Base-by-base conservation (phyloP, 2,113 vertebrate genomes). In the Python bivittatus region DNA sequence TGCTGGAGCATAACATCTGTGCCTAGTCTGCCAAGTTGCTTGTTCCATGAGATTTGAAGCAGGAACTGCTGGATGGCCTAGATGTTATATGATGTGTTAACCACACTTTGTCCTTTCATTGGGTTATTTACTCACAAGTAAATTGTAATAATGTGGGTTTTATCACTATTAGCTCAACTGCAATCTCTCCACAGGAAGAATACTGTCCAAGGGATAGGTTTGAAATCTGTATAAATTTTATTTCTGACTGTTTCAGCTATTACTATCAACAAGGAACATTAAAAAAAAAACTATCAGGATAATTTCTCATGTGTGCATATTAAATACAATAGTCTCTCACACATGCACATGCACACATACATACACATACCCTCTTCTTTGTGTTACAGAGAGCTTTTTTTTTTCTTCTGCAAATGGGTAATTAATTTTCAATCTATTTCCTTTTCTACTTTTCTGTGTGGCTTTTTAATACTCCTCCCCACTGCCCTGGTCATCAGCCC, bases 241-340 rank as follows among this genome's bases (percentile, higher is more conserved):
- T 72, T 2, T 38, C 6, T 89, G 58, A 20, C 1, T 48, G 20
- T 57, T 61, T 89, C 33, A 44, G 27, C n/a, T 72, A 48, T 7
- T 0, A 0, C 0, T 0, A 64, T 0, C 0, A 64, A 57, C 58
- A 72, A 72, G 33, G 22, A 27, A 83, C 52, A 57, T 60, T 88
- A 53, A 12, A 60, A n/a, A 11, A 83, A 58, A 48, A 3, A n/a
- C n/a, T 61, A 53, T 79, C 44, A 23, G 61, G n/a, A 44, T 58
- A 27, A 83, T 25, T 90, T 87, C 56, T 29, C 25, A 13, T 52
- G 8, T 68, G 27, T 88, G 89, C 27, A 42, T 42, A 42, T 79
- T 79, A 79, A 79, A 79, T 42, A 33, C 15, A 79, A 38, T 38
- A 38, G 68, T 38, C 20, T 79, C 68, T 79, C 68, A 38, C 33